Evolutionary conservation across 2,113 vertebrate genomes (phyloP).

Genomic region (Acanthisitta chloris): DNA sequence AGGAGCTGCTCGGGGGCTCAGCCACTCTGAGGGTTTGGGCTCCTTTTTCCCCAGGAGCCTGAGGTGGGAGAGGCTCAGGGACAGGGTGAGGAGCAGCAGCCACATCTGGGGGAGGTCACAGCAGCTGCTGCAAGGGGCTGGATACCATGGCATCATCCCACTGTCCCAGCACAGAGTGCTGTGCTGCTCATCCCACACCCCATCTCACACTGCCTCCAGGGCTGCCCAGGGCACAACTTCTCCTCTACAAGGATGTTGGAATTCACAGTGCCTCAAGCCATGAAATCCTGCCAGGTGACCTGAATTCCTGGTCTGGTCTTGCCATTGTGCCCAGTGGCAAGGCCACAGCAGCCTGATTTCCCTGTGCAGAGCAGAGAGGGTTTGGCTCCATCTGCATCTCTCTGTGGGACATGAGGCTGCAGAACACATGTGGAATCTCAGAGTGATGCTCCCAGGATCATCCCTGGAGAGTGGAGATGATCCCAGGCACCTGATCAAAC

Average conservation of each 20-base stretch:
- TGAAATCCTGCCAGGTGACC: not conserved
- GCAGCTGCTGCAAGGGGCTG: not conserved
- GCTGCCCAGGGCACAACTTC: not conserved
- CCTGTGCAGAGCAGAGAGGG: accelerated
- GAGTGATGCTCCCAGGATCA: not conserved
- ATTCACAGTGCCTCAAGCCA: not conserved
- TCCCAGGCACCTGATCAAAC: too few relatives aligned
- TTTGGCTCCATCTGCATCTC: not conserved
- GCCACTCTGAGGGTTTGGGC: too few relatives aligned
- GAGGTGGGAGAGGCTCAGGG: too few relatives aligned
- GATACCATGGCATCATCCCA: accelerated
- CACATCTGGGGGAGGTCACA: not conserved
- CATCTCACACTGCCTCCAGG: not conserved
- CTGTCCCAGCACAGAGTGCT: accelerated
- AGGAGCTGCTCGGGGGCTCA: not conserved
- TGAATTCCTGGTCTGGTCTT: not conserved
- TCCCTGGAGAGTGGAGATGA: not conserved
- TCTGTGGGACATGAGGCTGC: not conserved
- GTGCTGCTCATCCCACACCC: not conserved
- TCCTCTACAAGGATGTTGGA: not conserved
- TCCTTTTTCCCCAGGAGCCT: too few relatives aligned
- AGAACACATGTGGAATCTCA: not conserved
- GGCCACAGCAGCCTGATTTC: not conserved
- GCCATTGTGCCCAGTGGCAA: not conserved
- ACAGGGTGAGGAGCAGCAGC: not conserved